These are phyloP conservation scores for Azemiops feae DNA, from an alignment of 2,113 vertebrate species.

Conservation along the genomic window DNA sequence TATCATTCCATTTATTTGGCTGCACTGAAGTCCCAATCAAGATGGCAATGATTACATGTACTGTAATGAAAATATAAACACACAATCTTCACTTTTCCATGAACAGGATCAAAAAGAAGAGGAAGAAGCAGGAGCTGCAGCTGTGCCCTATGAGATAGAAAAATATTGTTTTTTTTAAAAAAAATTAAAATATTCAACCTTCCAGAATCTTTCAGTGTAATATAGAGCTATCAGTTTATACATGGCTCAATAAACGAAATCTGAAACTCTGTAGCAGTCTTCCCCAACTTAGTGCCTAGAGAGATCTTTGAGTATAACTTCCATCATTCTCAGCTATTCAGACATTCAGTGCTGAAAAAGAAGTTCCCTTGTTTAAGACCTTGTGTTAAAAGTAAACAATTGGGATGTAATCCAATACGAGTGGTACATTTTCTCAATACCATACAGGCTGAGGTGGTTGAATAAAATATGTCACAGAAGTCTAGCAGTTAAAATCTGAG, in stretches of 20 bases:
- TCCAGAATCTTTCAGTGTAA: background rate
- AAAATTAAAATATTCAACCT: background rate
- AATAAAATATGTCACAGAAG: background rate
- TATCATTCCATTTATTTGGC: background rate
- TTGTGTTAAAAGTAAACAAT: background rate
- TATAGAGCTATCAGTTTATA: background rate
- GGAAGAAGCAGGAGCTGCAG: too few species aligned
- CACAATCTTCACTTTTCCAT: background rate
- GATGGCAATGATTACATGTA: background rate
- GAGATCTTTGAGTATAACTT: background rate
- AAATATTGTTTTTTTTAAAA: background rate
- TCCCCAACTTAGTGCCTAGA: background rate
- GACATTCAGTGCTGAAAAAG: background rate
- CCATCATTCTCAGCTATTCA: background rate
- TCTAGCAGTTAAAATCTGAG: background rate
- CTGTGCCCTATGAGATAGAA: background rate
- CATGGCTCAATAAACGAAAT: background rate
- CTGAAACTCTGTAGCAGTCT: background rate
- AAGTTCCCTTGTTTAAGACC: background rate
- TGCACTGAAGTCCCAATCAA: background rate
- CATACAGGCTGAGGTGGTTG: background rate
- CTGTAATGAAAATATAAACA: background rate
- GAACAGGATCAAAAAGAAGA: background rate
- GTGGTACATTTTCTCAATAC: background rate
- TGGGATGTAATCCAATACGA: background rate